Percentiles rank a stretch among this genome's conserved stretches.
phyloP scores from a whole-genome alignment of 2,888 invertebrate species.

The Allacma fusca region DNA sequence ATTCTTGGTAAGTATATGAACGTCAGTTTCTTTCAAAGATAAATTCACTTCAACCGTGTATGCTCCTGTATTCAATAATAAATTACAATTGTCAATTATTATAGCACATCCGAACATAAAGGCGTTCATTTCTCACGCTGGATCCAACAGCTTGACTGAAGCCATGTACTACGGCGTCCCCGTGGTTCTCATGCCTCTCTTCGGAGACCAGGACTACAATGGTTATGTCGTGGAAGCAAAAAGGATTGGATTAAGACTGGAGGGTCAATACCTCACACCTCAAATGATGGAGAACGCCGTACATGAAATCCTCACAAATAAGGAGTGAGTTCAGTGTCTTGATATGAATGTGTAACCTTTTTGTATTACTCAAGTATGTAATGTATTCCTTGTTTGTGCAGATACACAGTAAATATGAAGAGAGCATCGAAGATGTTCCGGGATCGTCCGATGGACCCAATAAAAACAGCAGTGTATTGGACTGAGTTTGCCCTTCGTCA shows the following conservation, averaged over 20 bases:
- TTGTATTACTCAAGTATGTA: too few species aligned
- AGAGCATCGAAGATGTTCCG: constrained; percentile 17
- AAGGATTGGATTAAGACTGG: constrained; percentile 20
- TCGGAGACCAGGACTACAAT: constrained; percentile 30
- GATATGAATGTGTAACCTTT: too few species aligned
- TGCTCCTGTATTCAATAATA: too few species aligned
- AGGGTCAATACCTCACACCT: constrained; percentile 8
- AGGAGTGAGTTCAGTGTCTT: constrained; percentile 19
- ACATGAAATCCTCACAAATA: constrained; percentile 11
- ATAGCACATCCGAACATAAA: constrained; percentile 28
- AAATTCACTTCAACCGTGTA: too few species aligned
- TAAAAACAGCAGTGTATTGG: constrained; percentile 9
- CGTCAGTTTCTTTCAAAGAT: too few species aligned
- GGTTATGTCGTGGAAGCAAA: constrained; percentile 33
- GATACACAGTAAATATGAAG: constrained; percentile 24
- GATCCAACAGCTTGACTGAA: constrained; percentile 32
- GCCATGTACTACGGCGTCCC: constrained; percentile 26
- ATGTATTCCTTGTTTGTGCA: too few species aligned
- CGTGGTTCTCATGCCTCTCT: constrained; percentile 13
- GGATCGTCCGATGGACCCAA: constrained; percentile 26
- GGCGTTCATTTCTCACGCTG: constrained; percentile 37
- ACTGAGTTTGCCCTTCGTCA: constrained; percentile 30
- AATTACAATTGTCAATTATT: too few species aligned
- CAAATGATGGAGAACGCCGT: constrained; percentile 28
- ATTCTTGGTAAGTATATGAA: constrained; percentile 19